Evolutionary conservation across 2,888 invertebrate species (phyloP).

Genomic region (Cryptosula pallasiana): DNA sequence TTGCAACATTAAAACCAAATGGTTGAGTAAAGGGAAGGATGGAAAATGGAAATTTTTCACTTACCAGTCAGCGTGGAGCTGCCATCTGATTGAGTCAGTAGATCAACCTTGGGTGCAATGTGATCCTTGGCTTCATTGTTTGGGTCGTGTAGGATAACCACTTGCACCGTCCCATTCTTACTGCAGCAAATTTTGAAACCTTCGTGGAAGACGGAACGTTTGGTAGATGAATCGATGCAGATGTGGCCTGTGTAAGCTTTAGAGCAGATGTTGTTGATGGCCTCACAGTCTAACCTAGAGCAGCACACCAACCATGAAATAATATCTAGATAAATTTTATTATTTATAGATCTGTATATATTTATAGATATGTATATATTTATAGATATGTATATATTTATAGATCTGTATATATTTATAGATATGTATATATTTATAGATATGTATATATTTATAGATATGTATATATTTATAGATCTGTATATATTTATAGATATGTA

Average conservation of each 20-base stretch:
- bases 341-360: too few species aligned
- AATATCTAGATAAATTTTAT: too few species aligned
- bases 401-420: too few species aligned
- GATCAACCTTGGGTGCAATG: neutral
- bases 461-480: too few species aligned
- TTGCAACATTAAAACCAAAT: neutral
- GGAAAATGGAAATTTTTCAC: neutral
- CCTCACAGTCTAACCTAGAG: slow-evolving; percentile 38
- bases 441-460: too few species aligned
- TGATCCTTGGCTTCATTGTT: slow-evolving; percentile 10
- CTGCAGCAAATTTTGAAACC: slow-evolving; percentile 44
- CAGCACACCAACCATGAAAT: too few species aligned
- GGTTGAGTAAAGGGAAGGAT: neutral
- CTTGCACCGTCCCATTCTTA: slow-evolving; percentile 34
- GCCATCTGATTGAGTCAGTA: neutral
- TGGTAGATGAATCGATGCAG: slow-evolving; percentile 6
- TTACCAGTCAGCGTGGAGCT: too few species aligned
- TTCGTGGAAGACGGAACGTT: slow-evolving; percentile 30
- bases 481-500: too few species aligned
- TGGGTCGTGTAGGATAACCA: slow-evolving; percentile 9
- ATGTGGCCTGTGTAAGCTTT: slow-evolving; percentile 31
- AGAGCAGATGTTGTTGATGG: slow-evolving; percentile 43
- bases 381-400: too few species aligned
- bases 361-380: too few species aligned
- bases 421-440: too few species aligned